A percentile compares a stretch with the other conserved stretches of the same genome.
Evolutionary conservation across 2,797 vertebrate species (phyloP).

Genomic region (Sebastolobus alascanus): DNA sequence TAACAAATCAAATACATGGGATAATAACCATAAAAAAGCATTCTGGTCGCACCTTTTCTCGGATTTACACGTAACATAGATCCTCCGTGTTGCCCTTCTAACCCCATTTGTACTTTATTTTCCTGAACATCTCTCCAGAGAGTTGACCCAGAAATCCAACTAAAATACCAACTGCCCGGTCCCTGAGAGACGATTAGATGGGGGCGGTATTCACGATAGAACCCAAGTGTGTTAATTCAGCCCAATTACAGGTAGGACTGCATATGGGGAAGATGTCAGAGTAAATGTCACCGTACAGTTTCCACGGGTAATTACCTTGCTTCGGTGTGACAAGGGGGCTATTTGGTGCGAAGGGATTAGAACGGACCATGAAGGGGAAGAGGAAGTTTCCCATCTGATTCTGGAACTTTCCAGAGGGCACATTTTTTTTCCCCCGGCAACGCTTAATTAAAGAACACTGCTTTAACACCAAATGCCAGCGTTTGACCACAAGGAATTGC

Average conservation of each 20-base stretch:
- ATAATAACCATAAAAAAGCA: conserved; percentile 10
- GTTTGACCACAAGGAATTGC: conserved; percentile 22
- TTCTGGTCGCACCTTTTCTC: conserved; percentile 15
- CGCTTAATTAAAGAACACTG: conserved; percentile 21
- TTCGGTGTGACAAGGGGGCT: conserved; percentile 37
- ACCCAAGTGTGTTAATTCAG: conserved; percentile 68
- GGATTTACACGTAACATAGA: conserved; percentile 26
- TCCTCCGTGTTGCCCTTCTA: conserved; percentile 29
- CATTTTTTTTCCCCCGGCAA: conserved; percentile 9
- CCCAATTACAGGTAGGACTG: conserved; percentile 69
- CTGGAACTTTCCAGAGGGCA: conserved; percentile 42
- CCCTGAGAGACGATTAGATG: conserved; percentile 53
- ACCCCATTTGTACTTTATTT: conserved; percentile 50
- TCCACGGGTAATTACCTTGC: conserved; percentile 69
- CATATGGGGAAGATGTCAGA: conserved; percentile 56
- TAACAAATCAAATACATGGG: conserved; percentile 1
- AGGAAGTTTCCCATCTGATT: conserved; percentile 34
- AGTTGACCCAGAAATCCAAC: conserved; percentile 56
- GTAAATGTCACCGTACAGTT: conserved; percentile 74
- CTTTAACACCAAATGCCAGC: conserved; percentile 43
- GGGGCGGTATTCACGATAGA: conserved; percentile 56
- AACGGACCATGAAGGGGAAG: background rate
- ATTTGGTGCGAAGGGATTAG: conserved; percentile 38
- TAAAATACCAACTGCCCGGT: conserved; percentile 64
- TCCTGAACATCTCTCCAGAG: conserved; percentile 23